A percentile compares a stretch with the other conserved stretches of the same genome.
Evolutionary conservation across 2,113 vertebrate species (phyloP).

Genomic region (Abramis brama): DNA sequence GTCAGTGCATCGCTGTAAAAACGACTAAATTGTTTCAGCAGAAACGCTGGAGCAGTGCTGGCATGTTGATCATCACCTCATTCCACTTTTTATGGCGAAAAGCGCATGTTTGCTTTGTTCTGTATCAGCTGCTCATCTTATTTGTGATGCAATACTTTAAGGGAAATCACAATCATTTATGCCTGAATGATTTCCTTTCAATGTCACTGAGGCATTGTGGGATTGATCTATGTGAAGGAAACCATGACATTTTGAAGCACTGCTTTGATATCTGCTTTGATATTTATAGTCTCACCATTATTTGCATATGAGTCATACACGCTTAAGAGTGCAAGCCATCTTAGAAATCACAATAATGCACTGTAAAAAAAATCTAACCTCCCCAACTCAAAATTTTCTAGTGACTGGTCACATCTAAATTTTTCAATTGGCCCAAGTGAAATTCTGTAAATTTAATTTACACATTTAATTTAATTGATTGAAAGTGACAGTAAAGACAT

Average conservation of each 20-base stretch:
- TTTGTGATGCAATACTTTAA: not conserved
- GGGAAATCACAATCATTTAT: not conserved
- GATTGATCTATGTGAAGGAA: slow-evolving; percentile 12
- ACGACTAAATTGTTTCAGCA: slow-evolving; percentile 3
- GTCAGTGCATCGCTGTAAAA: slow-evolving; percentile 17
- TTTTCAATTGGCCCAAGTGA: too few species aligned
- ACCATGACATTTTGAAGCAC: slow-evolving; percentile 17
- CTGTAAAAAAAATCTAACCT: not conserved
- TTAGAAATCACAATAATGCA: not conserved
- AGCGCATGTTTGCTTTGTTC: not conserved
- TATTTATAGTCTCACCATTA: slow-evolving; percentile 27
- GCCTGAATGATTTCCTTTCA: slow-evolving; percentile 12
- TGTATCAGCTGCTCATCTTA: not conserved
- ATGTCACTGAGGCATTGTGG: slow-evolving; percentile 9
- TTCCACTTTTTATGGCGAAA: not conserved
- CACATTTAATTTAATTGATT: not conserved
- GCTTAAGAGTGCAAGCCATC: slow-evolving; percentile 24
- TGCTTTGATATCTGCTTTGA: too few species aligned
- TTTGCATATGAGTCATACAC: slow-evolving; percentile 26
- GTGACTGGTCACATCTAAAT: too few species aligned
- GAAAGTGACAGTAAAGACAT: not conserved
- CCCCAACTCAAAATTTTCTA: too few species aligned
- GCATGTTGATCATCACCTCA: not conserved
- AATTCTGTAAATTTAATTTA: too few species aligned
- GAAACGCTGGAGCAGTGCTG: not conserved